A percentile compares a stretch with the other conserved stretches of the same genome.
phyloP scores from a whole-genome alignment of 2,113 vertebrate species.

The Podarcis muralis region DNA sequence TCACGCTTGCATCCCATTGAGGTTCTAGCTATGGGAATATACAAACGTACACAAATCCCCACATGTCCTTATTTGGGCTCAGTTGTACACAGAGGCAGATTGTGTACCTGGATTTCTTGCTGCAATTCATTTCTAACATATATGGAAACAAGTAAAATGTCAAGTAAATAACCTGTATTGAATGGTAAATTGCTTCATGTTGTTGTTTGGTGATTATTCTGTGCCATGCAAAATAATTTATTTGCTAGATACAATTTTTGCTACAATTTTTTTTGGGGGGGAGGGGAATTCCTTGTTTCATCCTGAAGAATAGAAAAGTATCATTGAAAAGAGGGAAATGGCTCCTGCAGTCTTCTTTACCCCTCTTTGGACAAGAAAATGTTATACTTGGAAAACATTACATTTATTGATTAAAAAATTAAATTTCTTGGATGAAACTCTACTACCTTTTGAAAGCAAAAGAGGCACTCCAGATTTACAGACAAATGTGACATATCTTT shows the following conservation, averaged over 20 bases:
- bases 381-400: background rate
- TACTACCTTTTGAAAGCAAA: background rate
- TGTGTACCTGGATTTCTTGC: background rate
- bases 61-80: background rate
- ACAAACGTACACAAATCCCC: background rate
- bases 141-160: slow-evolving; percentile 57
- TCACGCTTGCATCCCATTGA: background rate
- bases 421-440: background rate
- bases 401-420: slow-evolving; percentile 9
- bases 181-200: slow-evolving; percentile 47
- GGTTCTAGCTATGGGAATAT: background rate
- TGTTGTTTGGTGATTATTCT: slow-evolving; percentile 35
- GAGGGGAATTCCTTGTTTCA: slow-evolving; percentile 8
- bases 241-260: slow-evolving; percentile 29
- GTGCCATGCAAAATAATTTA: slow-evolving; percentile 49
- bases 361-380: slow-evolving; percentile 13
- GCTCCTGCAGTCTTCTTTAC: background rate
- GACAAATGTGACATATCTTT: slow-evolving; percentile 18
- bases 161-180: slow-evolving; percentile 49
- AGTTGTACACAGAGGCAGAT: background rate
- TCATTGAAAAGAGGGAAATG: slow-evolving; percentile 1
- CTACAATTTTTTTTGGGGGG: background rate
- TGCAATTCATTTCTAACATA: slow-evolving; percentile 15
- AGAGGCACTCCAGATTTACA: background rate
- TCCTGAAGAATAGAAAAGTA: slow-evolving; percentile 38